A percentile compares a stretch with the other conserved stretches of the same genome.
Evolutionary conservation across 1,140 invertebrate species (phyloP).

Genomic region (Leptinotarsa undecemlineata): DNA sequence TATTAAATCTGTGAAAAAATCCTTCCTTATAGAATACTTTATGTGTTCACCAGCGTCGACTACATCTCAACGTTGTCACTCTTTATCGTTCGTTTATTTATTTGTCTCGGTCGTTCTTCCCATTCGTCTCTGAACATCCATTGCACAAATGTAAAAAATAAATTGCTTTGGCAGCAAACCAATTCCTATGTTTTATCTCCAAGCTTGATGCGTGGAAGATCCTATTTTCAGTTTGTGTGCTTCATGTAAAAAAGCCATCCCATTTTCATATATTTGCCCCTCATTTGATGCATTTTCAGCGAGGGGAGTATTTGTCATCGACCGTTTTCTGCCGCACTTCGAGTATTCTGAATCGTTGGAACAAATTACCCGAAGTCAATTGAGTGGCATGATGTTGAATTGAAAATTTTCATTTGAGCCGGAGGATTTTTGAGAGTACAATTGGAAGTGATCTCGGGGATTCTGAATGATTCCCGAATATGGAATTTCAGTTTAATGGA

Average conservation of each 20-base stretch:
- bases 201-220: slow-evolving; percentile 46
- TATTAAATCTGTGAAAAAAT: no score
- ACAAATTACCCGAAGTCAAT: neutral
- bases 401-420: neutral
- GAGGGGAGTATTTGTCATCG: slow-evolving; percentile 47
- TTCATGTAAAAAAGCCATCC: slow-evolving; percentile 51
- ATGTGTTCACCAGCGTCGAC: no score
- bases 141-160: slow-evolving; percentile 47
- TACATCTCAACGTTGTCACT: neutral
- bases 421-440: neutral
- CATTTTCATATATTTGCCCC: slow-evolving; percentile 52
- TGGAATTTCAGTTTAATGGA: neutral
- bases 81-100: neutral
- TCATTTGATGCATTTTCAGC: slow-evolving; percentile 48
- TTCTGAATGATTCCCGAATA: neutral
- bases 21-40: no score
- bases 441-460: neutral
- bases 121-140: slow-evolving; percentile 14
- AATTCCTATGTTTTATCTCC: slow-evolving; percentile 52
- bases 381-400: neutral
- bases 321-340: slow-evolving; percentile 1
- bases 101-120: neutral
- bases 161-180: slow-evolving; percentile 51
- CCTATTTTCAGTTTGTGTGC: slow-evolving; percentile 45
- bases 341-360: neutral